Base-by-base conservation (phyloP, 2,797 vertebrate genomes). In the Bucorvus abyssinicus region DNA sequence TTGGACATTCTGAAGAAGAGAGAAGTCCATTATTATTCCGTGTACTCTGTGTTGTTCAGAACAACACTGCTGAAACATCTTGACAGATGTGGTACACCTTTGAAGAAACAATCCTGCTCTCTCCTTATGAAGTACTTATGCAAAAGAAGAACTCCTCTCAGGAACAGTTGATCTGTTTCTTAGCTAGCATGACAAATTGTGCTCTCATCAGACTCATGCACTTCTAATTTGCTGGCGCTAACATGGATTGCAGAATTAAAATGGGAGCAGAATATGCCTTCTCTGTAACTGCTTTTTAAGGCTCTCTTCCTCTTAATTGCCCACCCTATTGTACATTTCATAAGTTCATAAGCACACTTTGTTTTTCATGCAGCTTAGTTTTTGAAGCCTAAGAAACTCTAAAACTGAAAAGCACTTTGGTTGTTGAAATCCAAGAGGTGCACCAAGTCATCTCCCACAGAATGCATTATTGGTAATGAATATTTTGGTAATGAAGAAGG, bases 191-290 rank as follows among this genome's bases (percentile, higher is more conserved):
- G 75, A 89, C 77, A 93, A 95, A 94, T 74, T 36, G 56, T 73
- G 71, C 67, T 78, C 36, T 79, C 42, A n/a, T 81, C 69, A 88
- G 50, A 59, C 73, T 87, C 80, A 14, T 8, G 56, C 67, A 79
- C 80, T 94, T 94, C 76, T 87, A 79, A 87, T 95, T 93, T 95
- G 55, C 81, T 8, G 10, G 76, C 90, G 59, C 23, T 67, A 67
- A 73, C 56, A 20, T 14, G 84, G 74, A 74, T 70, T 15, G 17
- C 40, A 63, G 60, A 94, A 47, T 78, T 85, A 94, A 94, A 95
- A 64, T 23, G 17, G 49, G 67, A 94, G 30, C 7, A 74, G 77
- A 93, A 64, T 15, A 84, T 30, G 53, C 22, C 15, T 84, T 55
- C 32, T 70, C 44, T 56, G 4, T 23, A 94, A 95, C 86, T 84